Base-by-base conservation (phyloP, 2,888 invertebrate species). In the Andrena chrysosceles region DNA sequence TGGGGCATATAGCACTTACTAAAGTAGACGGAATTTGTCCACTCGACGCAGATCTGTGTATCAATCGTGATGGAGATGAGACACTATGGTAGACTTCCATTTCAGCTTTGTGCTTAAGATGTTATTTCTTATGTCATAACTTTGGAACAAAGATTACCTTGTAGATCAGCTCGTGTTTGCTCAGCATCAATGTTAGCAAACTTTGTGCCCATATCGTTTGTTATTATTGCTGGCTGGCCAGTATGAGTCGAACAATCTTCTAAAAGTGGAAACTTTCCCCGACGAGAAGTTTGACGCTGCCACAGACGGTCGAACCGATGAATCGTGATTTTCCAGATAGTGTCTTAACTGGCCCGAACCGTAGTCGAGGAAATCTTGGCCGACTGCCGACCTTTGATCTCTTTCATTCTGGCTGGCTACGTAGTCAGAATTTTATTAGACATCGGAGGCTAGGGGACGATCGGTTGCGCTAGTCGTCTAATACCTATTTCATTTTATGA, bases 111-210 rank as follows among this genome's bases (percentile, higher is more conserved):
- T 35, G 10, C 35, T 8, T 10, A 0, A 2, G 35, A 35, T 10
- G 35, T 42, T 42, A 3, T 20, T 52, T 52, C 20, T 52, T 20
- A 52, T 52, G 8, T 7, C 20, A 2, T 8, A 20, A 20, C 3
- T 23, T 54, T 20, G 8, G n/a, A 54, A 54, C 23, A 16, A 8
- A 20, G n/a, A 20, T 20, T 20, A 20, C n/a, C 20, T 3, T 20
- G 26, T 56, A 26, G 23, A 26, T 26, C 56, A 7, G 7, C 52
- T 20, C 26, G 23, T 54, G 54, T 20, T 91, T 91, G 89, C 85
- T 89, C 80, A 82, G 85, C 20, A 85, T 84, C 87, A 89, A 88
- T 87, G 89, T 88, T 89, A 91, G 90, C 91, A 89, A 89, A 89
- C 87, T 35, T 62, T 6, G 42, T 26, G 35, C 77, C 80, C 77